Evolutionary conservation across 2,888 invertebrate genomes (phyloP).

Genomic region (Eupeodes latifasciatus): DNA sequence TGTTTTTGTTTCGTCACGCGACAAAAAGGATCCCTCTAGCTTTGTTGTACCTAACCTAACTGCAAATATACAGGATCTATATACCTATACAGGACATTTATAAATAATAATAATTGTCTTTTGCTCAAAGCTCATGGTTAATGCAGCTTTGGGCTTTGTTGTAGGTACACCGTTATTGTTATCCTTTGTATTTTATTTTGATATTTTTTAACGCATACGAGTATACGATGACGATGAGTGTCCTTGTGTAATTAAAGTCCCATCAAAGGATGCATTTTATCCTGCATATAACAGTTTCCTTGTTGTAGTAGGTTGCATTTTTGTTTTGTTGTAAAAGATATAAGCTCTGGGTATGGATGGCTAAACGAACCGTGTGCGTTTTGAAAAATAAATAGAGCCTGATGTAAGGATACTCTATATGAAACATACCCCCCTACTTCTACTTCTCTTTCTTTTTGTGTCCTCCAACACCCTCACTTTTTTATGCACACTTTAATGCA

Average conservation of each 20-base stretch:
- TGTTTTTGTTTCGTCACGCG: slow-evolving; percentile 15
- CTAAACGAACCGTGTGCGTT: slow-evolving; percentile 60
- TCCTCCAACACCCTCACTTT: background rate
- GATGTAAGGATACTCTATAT: slow-evolving; percentile 11
- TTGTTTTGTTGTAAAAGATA: background rate
- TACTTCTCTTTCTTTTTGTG: too few relatives aligned
- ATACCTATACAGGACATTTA: background rate
- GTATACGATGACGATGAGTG: slow-evolving; percentile 15
- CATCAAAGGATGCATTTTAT: slow-evolving; percentile 45
- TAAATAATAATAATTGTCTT: background rate
- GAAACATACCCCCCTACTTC: background rate
- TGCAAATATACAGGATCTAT: too few relatives aligned
- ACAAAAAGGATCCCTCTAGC: slow-evolving; percentile 17
- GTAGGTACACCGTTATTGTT: background rate
- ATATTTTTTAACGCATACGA: slow-evolving; percentile 12
- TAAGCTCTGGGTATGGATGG: slow-evolving; percentile 8
- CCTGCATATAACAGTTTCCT: slow-evolving; percentile 34
- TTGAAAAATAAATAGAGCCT: slow-evolving; percentile 71
- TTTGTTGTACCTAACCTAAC: background rate
- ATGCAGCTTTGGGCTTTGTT: slow-evolving; percentile 52
- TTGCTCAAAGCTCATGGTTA: slow-evolving; percentile 44
- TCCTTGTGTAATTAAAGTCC: slow-evolving; percentile 52
- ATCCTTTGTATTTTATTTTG: background rate
- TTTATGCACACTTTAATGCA: slow-evolving; percentile 59
- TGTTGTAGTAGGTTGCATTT: background rate